A percentile compares a stretch with the other conserved stretches of the same genome.
These are phyloP conservation scores for Rambutsinella grinnellia DNA, from an alignment of 2,888 invertebrate genomes.

Conservation along the genomic window DNA sequence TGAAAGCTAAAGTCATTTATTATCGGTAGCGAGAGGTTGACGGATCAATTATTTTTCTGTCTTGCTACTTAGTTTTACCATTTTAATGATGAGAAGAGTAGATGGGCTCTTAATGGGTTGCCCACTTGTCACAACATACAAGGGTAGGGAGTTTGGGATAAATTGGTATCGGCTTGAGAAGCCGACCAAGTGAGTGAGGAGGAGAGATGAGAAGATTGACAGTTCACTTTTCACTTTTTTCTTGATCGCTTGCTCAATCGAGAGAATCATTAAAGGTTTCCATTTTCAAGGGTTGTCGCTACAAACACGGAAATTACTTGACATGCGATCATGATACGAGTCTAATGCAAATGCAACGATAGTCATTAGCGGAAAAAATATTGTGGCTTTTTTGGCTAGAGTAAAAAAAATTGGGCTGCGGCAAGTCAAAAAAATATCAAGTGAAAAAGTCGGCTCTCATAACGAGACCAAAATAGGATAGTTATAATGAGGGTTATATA, in stretches of 20 bases:
- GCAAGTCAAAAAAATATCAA: not conserved
- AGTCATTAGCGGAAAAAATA: not conserved
- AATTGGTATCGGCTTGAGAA: slow-evolving; percentile 8
- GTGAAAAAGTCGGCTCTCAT: not conserved
- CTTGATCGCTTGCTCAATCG: not conserved
- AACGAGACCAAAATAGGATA: not conserved
- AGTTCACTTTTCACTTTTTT: slow-evolving; percentile 31
- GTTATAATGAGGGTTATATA: slow-evolving; percentile 2
- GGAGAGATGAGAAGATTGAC: slow-evolving; percentile 32
- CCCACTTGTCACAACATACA: slow-evolving; percentile 34
- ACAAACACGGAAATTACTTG: not conserved
- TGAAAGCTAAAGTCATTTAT: slow-evolving; percentile 23
- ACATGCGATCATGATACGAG: not conserved
- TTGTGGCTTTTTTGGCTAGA: not conserved
- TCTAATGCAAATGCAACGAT: not conserved
- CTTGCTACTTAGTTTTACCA: slow-evolving; percentile 18
- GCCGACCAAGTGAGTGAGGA: not conserved
- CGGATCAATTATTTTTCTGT: slow-evolving; percentile 60
- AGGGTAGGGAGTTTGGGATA: not conserved
- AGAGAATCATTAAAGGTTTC: not conserved
- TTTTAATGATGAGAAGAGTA: slow-evolving; percentile 31
- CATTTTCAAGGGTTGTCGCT: not conserved
- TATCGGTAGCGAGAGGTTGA: slow-evolving; percentile 26
- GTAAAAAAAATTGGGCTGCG: not conserved
- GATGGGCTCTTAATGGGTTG: slow-evolving; percentile 47